Base-by-base conservation (phyloP, 2,797 vertebrate species). In the Artibeus lituratus region DNA sequence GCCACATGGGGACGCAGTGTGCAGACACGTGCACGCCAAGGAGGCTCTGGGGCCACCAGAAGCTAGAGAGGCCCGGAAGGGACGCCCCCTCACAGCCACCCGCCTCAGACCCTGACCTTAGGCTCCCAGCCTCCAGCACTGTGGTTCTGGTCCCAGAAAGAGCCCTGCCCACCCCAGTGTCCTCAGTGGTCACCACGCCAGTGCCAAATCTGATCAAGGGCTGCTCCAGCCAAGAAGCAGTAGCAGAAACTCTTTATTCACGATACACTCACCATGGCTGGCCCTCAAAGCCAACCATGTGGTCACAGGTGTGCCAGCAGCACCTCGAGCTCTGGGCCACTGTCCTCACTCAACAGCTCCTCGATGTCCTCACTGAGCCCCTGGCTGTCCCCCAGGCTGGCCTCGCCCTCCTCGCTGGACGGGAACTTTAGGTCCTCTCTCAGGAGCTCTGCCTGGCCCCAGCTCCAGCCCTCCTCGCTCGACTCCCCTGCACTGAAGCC, bases 331-430 rank as follows among this genome's bases (percentile, higher is more conserved):
- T 96, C 94, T 0, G 44, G 88, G 32, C 74, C 47, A 0, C 94
- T 62, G 65, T 95, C 97, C 87, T 96, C 93, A 1, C 95, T 96
- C 72, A 90, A 94, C 83, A 89, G 91, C 59, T 96, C 96, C 95
- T 95, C 95, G 1, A 22, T 93, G n/a, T 94, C 96, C 92, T 97
- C 92, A 11, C 57, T 89, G 44, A 97, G 91, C 53, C 72, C 80
- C 62, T 96, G 24, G 57, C 57, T 59, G 24, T 59, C 95, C 83
- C 95, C 69, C 0, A 1, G 73, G 47, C 65, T 59, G 76, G 70
- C 87, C 91, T 96, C 97, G 4, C 49, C 73, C 47, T 97, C 93
- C 96, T 98, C 93, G 39, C 87, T 93, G 83, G 92, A 97, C 35
- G 91, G 1, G 55, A 74, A 91, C 73, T 91, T 65, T 84, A 96